phyloP scores from a whole-genome alignment of 2,888 invertebrate species.

The Dromius quadrimaculatus region DNA sequence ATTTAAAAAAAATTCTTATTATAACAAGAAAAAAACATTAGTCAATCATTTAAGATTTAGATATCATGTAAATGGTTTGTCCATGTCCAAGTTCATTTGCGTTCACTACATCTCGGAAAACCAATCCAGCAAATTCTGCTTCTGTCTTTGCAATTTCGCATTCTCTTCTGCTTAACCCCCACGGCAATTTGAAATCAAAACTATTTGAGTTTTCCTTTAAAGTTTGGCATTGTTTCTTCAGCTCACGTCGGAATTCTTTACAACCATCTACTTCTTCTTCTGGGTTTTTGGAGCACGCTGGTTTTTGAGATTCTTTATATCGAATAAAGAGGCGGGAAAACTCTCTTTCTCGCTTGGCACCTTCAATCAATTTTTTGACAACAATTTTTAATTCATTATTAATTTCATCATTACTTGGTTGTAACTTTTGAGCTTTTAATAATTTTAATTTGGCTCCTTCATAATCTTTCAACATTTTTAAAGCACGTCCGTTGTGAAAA shows the following conservation, averaged over 20 bases:
- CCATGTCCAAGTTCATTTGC: background rate
- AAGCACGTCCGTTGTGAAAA: constrained; percentile 77
- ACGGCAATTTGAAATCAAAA: constrained; percentile 68
- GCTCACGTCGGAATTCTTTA: constrained; percentile 63
- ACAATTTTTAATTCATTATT: constrained; percentile 70
- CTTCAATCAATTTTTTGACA: constrained; percentile 62
- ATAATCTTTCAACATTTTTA: constrained; percentile 74
- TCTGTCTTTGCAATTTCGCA: constrained; percentile 67
- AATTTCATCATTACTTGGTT: constrained; percentile 71
- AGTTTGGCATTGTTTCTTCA: constrained; percentile 66
- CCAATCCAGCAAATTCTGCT: constrained; percentile 68
- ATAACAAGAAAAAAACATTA: too few species aligned
- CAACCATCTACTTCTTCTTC: constrained; percentile 61
- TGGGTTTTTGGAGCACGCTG: constrained; percentile 50
- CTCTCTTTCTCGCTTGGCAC: constrained; percentile 58
- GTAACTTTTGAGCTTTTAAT: constrained; percentile 68
- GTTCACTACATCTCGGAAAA: constrained; percentile 63
- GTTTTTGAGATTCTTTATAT: constrained; percentile 50
- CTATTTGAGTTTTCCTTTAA: constrained; percentile 67
- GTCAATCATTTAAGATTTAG: too few species aligned
- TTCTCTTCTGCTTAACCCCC: constrained; percentile 67
- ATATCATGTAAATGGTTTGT: constrained; percentile 11
- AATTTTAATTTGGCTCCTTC: constrained; percentile 71
- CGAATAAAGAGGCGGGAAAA: constrained; percentile 62
- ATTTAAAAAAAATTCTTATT: too few species aligned